Conservation (phyloP, 1,140 invertebrate species). For the Antheraea mylitta region DNA sequence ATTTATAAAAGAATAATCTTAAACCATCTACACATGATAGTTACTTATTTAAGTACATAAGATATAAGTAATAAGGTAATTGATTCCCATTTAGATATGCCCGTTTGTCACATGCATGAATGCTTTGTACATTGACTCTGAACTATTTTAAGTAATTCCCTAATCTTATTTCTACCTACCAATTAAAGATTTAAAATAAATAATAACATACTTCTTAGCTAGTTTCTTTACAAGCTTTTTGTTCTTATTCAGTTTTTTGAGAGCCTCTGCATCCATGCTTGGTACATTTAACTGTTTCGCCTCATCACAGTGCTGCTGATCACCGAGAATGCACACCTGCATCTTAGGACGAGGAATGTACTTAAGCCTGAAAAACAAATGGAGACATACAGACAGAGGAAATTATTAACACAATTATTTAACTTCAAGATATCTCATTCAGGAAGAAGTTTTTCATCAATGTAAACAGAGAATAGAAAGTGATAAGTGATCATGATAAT, state of each 20-base stretch:
- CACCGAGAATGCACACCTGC: conserved; percentile 98
- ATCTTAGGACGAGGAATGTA: conserved; percentile 98
- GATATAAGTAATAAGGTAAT: no score
- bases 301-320: conserved; percentile 99
- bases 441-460: conserved; percentile 46
- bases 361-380: conserved; percentile 88
- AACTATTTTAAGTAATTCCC: no score
- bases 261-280: conserved; percentile 98
- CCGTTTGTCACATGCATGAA: no score
- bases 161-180: no score
- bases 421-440: background rate
- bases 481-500: conserved; percentile 44
- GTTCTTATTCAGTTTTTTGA: conserved; percentile 99
- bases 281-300: conserved; percentile 96
- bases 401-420: background rate
- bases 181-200: background rate
- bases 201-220: conserved; percentile 82
- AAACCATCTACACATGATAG: no score
- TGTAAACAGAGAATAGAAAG: conserved; percentile 69
- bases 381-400: background rate
- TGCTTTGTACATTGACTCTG: no score
- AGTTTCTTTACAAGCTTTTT: conserved; percentile 99
- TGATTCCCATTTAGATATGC: no score
- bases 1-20: no score
- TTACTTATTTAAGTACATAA: no score